Evolutionary conservation across 2,888 invertebrate genomes (phyloP), one percentile per base, ranked within the genome.

Genomic region (Liopterus haemorrhoidalis): DNA sequence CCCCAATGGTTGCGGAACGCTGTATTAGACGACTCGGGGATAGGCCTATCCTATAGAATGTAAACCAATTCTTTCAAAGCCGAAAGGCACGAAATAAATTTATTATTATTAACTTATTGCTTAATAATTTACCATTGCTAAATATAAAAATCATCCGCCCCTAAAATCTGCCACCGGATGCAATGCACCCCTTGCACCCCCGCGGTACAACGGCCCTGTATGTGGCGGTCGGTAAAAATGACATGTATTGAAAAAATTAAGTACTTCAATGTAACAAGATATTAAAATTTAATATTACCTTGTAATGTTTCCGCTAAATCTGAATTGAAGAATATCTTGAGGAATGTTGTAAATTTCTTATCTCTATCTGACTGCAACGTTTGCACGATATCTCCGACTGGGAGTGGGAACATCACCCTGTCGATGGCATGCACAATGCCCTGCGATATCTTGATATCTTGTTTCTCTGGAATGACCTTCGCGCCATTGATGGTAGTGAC

Each of bases 401-500:
- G 90, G 49, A 90, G 71, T 1, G 90, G 90, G 72, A 90, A 90
- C 88, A 90, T 87, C 3, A 89, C 89, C 16, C 87, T 71, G 66
- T 90, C 90, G 1, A 90, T 76, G 0, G 85, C 82, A 60, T 90
- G 89, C 0, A 88, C 88, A 54, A 88, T 77, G 28, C 89, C 89
- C 70, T 90, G 89, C 1, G 89, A 88, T 53, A 89, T 85, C 56
- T 80, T 78, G 39, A 90, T 83, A 64, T 90, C 85, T 61, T 82
- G 81, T 63, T 85, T 86, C 48, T 86, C 87, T n/a, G 82, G 78
- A 22, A 84, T 69, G 12, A 90, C 78, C 66, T 84, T 78, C 16
- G 88, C 89, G 14, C 90, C 90, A 59, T 90, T 90, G 59, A 90
- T 83, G 28, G 89, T 88, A 22, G 87, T 86, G 45, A 89, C 78